phyloP scores from a whole-genome alignment of 2,797 vertebrate genomes.

The Tachyglossus aculeatus region DNA sequence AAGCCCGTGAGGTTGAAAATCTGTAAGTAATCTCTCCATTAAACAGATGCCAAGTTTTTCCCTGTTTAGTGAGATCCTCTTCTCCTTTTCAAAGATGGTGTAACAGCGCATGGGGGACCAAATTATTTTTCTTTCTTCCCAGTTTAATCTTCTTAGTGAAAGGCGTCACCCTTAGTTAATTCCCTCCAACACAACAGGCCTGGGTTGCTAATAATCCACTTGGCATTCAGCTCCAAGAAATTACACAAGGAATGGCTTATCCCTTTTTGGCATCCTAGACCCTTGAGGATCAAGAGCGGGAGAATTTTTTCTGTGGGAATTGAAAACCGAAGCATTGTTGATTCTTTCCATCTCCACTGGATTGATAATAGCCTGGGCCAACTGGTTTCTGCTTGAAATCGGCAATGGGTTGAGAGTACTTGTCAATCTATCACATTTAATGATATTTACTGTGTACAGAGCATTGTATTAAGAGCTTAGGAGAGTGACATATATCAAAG shows the following conservation, averaged over 20 bases:
- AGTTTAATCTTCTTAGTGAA: slow-evolving; percentile 63
- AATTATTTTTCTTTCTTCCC: slow-evolving; percentile 53
- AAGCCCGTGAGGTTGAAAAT: slow-evolving; percentile 37
- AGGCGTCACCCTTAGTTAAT: slow-evolving; percentile 70
- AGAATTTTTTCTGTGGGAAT: not conserved
- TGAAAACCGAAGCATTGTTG: not conserved
- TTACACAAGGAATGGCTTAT: slow-evolving; percentile 16
- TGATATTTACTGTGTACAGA: no score
- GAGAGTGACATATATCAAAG: no score
- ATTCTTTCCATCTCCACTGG: not conserved
- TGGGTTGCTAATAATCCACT: slow-evolving; percentile 66
- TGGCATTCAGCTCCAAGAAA: slow-evolving; percentile 18
- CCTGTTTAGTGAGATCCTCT: slow-evolving; percentile 47
- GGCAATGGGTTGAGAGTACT: not conserved
- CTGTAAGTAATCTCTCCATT: slow-evolving; percentile 58
- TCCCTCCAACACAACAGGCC: slow-evolving; percentile 67
- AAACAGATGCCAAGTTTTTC: slow-evolving; percentile 31
- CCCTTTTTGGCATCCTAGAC: slow-evolving; percentile 21
- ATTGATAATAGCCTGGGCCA: not conserved
- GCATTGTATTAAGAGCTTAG: no score
- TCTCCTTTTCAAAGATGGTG: slow-evolving; percentile 49
- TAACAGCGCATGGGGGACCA: slow-evolving; percentile 52
- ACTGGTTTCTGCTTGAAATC: slow-evolving; percentile 1
- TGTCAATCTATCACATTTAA: no score
- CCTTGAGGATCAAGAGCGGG: slow-evolving; percentile 6